Base-by-base conservation (phyloP, 30 jellyfish, hydroid and myxozoan species). In the Nemopilema nomurai region DNA sequence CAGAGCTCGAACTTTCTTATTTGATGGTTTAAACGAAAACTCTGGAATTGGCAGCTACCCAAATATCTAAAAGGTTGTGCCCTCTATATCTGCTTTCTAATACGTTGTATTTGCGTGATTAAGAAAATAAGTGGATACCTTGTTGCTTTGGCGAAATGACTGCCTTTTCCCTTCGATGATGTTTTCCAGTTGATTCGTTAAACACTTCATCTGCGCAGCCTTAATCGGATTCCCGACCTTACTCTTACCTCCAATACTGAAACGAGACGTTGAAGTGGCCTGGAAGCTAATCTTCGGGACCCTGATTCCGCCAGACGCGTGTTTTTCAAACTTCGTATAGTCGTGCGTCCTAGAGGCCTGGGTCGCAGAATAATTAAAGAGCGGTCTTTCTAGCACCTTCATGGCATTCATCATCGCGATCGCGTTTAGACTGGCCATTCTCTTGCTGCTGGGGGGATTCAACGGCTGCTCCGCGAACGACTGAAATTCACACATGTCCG, bases 351-450 rank as follows among this genome's bases (percentile, higher is more conserved):
- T 21, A 0, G 78, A 78, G 51, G 77, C 51, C 23, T 18, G 28
- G 20, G 52, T 65, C 29, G 41, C 73, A 71, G 87, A 24, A 28
- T 28, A 65, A 28, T 63, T 26, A 26, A 79, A 69, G 16, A 69
- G 69, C 26, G 97, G 93, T 82, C 77, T 82, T 25, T 83, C 91
- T 26, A 81, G 62, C 4, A 90, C 90, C 25, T 71, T 88, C 91
- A 90, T 81, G n/a, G 97, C 97, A 77, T 90, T 90, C 89, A 79
- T 90, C 93, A 90, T 90, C 18, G 93, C 97, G 16, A 90, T 75
- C 4, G 91, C 93, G 64, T 90, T 82, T 30, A 90, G 76, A 49
- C 93, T 82, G 7, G 91, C 93, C 97, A 90, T 74, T 76, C 90
- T 71, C 52, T 90, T 90, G 73, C 69, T 79, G 33, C 77, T 63